These are phyloP conservation scores for Dendropsophus ebraccatus DNA, from an alignment of 2,113 vertebrate species.

Conservation along the genomic window DNA sequence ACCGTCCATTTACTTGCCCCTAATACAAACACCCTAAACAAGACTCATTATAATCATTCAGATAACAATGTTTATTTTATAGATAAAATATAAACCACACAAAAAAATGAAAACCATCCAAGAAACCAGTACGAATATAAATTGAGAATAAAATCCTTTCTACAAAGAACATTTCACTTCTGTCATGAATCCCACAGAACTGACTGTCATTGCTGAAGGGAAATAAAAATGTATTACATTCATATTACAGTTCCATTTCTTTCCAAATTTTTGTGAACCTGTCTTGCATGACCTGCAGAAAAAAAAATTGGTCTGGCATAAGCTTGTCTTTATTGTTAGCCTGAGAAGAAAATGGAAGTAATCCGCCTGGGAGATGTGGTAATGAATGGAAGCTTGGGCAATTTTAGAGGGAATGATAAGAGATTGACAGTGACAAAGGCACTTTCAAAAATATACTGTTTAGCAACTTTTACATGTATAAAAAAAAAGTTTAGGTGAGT, in stretches of 20 bases:
- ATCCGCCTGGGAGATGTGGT: neutral
- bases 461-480: too few relatives aligned
- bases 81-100: too few relatives aligned
- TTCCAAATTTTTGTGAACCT: neutral
- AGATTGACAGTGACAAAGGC: neutral
- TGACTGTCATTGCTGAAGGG: neutral
- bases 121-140: neutral
- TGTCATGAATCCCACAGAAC: neutral
- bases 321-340: neutral
- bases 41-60: too few relatives aligned
- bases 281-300: neutral
- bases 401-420: neutral
- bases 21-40: too few relatives aligned
- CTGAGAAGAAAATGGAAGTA: conserved; percentile 1
- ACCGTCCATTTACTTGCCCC: too few relatives aligned
- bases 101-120: neutral
- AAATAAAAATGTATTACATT: neutral
- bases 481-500: too few relatives aligned
- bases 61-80: too few relatives aligned
- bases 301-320: neutral
- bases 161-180: neutral
- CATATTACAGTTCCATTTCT: neutral
- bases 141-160: neutral
- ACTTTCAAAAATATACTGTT: too few relatives aligned
- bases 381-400: neutral